Evolutionary conservation across 2,113 vertebrate species (phyloP).

Genomic region (Hypanus sabinus): DNA sequence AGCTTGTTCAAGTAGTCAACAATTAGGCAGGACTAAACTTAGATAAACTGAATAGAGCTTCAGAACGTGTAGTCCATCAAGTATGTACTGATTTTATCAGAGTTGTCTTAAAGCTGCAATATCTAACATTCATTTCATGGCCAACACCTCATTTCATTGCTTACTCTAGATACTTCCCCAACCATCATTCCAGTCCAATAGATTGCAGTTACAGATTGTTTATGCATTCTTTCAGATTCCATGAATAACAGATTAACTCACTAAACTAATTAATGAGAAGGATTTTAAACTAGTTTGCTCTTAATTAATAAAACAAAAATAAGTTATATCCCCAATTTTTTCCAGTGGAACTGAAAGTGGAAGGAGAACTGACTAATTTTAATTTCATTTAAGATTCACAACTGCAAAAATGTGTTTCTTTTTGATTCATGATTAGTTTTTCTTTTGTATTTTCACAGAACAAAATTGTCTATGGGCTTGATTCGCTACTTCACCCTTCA

Average conservation of each 20-base stretch:
- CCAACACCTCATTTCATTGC: not conserved
- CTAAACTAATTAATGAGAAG: not conserved
- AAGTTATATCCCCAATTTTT: not conserved
- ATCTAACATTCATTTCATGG: not conserved
- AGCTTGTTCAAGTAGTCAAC: not conserved
- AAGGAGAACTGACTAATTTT: conserved; percentile 14
- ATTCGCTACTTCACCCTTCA: too few species aligned
- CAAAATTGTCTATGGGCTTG: not conserved
- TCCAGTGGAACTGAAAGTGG: not conserved
- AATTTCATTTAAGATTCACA: not conserved
- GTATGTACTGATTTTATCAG: not conserved
- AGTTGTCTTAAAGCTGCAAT: not conserved
- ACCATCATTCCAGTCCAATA: not conserved
- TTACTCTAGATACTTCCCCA: not conserved
- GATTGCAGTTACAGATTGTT: not conserved
- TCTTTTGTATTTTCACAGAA: conserved; percentile 29
- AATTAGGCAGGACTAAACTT: not conserved
- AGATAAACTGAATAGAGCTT: not conserved
- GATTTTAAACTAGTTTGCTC: not conserved
- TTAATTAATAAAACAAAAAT: not conserved
- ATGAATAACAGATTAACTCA: not conserved
- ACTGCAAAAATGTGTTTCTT: conserved; percentile 1
- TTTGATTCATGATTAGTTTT: conserved; percentile 23
- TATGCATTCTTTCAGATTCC: not conserved
- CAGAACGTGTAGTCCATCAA: not conserved